Evolutionary conservation across 2,797 vertebrate species (phyloP).

Genomic region (Neomorphus geoffroyi): DNA sequence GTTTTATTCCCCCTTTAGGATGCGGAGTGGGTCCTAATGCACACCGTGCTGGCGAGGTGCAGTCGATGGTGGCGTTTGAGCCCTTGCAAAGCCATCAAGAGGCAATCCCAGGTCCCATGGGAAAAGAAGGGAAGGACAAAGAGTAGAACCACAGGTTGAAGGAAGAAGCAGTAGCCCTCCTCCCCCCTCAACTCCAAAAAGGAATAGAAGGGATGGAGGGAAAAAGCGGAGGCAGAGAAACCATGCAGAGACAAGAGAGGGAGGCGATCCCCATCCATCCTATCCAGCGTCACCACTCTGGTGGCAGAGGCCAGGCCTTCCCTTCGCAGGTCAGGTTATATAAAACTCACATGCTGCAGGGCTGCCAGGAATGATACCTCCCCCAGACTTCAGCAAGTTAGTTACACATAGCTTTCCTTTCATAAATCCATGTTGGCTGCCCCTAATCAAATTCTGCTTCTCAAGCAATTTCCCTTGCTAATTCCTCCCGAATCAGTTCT

Average conservation of each 20-base stretch:
- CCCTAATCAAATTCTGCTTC: slow-evolving; percentile 72
- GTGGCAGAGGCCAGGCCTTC: background rate
- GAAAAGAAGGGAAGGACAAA: background rate
- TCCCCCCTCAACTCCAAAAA: background rate
- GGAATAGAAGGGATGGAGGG: background rate
- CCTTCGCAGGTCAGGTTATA: background rate
- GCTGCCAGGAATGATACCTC: background rate
- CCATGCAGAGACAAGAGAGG: accelerated
- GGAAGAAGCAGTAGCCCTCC: background rate
- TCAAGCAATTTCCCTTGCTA: slow-evolving; percentile 71
- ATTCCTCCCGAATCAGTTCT: slow-evolving; percentile 60
- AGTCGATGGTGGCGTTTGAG: background rate
- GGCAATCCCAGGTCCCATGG: background rate
- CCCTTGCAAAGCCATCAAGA: background rate
- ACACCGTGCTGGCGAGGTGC: background rate
- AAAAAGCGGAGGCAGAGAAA: background rate
- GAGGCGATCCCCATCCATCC: background rate
- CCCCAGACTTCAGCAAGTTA: slow-evolving; percentile 3
- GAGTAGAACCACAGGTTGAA: background rate
- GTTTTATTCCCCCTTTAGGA: background rate
- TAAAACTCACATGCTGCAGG: background rate
- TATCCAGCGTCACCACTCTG: background rate
- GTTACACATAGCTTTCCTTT: background rate
- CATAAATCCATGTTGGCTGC: slow-evolving; percentile 52
- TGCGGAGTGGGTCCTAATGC: background rate